These are phyloP conservation scores for Zeugodacus cucurbitae DNA, from an alignment of 1,140 invertebrate genomes.

Conservation along the genomic window DNA sequence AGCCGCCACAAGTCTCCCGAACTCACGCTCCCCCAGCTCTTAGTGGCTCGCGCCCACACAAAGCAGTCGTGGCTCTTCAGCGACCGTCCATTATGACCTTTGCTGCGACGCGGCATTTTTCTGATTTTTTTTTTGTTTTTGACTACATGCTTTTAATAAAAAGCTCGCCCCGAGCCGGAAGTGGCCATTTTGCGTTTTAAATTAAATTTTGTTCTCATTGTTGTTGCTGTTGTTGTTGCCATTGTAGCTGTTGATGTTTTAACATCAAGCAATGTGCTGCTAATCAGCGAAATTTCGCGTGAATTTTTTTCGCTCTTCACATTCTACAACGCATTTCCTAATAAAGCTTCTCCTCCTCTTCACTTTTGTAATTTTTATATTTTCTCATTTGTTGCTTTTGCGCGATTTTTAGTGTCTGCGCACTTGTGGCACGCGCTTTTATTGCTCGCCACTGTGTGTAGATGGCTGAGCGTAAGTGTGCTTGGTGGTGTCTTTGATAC, in stretches of 20 bases:
- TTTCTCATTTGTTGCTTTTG: slow-evolving; percentile 14
- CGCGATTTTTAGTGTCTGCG: slow-evolving; percentile 26
- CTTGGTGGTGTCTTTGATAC: neutral
- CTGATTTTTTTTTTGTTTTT: neutral
- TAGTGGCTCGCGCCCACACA: neutral
- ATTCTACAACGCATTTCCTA: neutral
- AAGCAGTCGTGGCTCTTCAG: neutral
- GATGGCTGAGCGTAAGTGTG: neutral
- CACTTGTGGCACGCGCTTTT: slow-evolving; percentile 7
- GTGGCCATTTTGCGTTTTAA: slow-evolving; percentile 41
- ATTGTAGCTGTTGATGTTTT: neutral
- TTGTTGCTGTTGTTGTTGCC: neutral
- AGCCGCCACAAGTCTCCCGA: neutral
- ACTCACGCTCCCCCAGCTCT: neutral
- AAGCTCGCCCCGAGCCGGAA: slow-evolving; percentile 3
- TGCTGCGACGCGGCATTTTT: neutral
- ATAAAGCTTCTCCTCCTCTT: neutral
- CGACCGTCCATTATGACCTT: neutral
- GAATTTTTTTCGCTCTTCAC: neutral
- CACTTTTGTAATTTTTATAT: neutral
- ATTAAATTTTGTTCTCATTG: slow-evolving; percentile 43
- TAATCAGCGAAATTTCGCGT: slow-evolving; percentile 21
- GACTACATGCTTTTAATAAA: slow-evolving; percentile 29
- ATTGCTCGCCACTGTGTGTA: neutral
- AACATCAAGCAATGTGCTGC: neutral